Conservation (phyloP, 2,113 vertebrate species). For the Rhagologus leucostigma region DNA sequence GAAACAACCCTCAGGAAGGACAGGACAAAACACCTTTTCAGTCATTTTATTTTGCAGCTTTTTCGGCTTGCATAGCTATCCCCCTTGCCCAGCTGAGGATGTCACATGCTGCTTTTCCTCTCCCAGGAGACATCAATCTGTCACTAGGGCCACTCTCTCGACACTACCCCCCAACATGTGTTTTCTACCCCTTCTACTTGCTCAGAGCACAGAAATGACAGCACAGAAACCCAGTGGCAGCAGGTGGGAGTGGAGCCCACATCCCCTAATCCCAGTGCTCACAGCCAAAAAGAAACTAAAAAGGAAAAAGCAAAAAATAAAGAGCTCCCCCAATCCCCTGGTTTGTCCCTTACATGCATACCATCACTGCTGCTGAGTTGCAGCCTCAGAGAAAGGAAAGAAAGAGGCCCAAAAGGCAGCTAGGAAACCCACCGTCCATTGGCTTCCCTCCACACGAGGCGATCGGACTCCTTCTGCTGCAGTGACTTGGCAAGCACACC, state of each 20-base stretch:
- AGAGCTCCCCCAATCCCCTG: not conserved
- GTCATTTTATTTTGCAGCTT: not conserved
- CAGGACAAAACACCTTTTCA: not conserved
- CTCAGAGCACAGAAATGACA: not conserved
- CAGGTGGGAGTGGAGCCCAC: not conserved
- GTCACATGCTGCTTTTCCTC: not conserved
- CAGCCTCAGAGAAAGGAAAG: not conserved
- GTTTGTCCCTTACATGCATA: not conserved
- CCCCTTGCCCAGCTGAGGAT: not conserved
- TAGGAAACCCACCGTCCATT: slow-evolving; percentile 40
- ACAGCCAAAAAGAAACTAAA: not conserved
- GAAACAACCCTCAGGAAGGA: slow-evolving; percentile 15
- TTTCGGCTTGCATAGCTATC: not conserved
- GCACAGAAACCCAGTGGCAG: not conserved
- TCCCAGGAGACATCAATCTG: not conserved
- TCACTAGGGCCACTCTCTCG: not conserved
- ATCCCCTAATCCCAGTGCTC: not conserved
- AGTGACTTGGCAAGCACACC: slow-evolving; percentile 68
- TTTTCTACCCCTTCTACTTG: not conserved
- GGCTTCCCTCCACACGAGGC: slow-evolving; percentile 32
- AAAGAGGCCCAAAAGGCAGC: slow-evolving; percentile 31
- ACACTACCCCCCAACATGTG: not conserved
- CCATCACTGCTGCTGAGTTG: not conserved
- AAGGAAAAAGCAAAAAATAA: not conserved
- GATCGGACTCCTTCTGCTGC: slow-evolving; percentile 65